Evolutionary conservation across 2,797 vertebrate species (phyloP).

Genomic region (Sphenopsis melanotis): DNA sequence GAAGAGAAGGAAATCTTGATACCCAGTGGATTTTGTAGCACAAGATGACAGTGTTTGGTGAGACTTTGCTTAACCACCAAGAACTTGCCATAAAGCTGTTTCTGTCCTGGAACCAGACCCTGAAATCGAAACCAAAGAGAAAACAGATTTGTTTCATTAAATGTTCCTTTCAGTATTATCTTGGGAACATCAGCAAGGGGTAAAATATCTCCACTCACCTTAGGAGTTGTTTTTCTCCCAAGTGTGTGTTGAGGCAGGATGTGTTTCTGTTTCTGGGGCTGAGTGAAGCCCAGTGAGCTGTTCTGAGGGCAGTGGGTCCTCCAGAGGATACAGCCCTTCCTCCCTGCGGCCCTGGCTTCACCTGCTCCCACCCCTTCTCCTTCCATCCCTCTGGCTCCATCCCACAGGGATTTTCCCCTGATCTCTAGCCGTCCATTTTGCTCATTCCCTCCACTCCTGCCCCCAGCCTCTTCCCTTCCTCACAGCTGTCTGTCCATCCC

Average conservation of each 20-base stretch:
- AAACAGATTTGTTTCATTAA: not conserved
- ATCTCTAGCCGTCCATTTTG: not conserved
- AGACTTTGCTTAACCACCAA: not conserved
- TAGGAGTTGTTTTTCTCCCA: not conserved
- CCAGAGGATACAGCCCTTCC: not conserved
- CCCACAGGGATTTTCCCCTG: not conserved
- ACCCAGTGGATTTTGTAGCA: not conserved
- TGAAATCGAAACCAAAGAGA: not conserved
- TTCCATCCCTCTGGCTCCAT: not conserved
- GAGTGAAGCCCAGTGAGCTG: not conserved
- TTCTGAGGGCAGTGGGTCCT: fast-evolving
- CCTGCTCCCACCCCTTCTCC: not conserved
- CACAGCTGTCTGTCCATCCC: not conserved
- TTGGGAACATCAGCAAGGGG: not conserved
- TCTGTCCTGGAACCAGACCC: not conserved
- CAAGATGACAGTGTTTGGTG: not conserved
- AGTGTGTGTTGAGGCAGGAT: not conserved
- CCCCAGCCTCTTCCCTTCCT: not conserved
- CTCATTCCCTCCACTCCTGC: fast-evolving
- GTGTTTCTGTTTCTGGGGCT: not conserved
- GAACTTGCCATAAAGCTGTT: not conserved
- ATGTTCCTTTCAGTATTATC: not conserved
- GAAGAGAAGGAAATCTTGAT: not conserved
- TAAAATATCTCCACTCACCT: not conserved
- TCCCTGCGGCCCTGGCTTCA: fast-evolving